phyloP scores from a whole-genome alignment of 2,113 vertebrate genomes.

The Rhegmatorhina hoffmannsi region DNA sequence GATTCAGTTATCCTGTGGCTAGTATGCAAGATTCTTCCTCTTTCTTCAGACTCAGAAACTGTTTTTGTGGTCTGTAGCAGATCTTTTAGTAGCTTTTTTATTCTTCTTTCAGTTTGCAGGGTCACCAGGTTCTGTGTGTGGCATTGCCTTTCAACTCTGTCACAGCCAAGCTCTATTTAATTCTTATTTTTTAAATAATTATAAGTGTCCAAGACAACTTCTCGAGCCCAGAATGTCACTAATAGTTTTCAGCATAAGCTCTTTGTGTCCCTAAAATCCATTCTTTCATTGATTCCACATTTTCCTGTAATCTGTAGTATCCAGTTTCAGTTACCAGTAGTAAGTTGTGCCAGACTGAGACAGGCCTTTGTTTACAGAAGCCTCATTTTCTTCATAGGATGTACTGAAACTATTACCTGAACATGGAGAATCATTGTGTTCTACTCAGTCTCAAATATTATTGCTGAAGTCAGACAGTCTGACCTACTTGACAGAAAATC shows the following conservation, averaged over 20 bases:
- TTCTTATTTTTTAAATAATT: neutral
- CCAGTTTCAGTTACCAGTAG: neutral
- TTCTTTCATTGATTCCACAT: neutral
- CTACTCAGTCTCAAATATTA: neutral
- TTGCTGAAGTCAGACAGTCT: neutral
- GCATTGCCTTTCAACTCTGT: neutral
- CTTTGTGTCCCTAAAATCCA: neutral
- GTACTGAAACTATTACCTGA: neutral
- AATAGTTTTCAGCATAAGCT: neutral
- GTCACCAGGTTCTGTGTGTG: neutral
- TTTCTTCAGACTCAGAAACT: neutral
- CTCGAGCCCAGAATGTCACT: neutral
- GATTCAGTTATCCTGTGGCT: neutral
- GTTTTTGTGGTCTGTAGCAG: neutral
- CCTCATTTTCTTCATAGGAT: neutral
- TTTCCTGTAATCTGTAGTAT: neutral
- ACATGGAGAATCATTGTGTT: neutral
- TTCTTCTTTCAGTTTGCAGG: neutral
- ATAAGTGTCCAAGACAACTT: neutral
- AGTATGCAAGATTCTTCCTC: neutral
- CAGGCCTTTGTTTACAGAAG: neutral
- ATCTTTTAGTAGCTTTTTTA: neutral
- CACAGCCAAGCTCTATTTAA: neutral
- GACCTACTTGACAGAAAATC: neutral
- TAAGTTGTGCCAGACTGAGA: neutral